phyloP scores from a whole-genome alignment of 2,888 invertebrate species.

The Cyaniris semiargus region DNA sequence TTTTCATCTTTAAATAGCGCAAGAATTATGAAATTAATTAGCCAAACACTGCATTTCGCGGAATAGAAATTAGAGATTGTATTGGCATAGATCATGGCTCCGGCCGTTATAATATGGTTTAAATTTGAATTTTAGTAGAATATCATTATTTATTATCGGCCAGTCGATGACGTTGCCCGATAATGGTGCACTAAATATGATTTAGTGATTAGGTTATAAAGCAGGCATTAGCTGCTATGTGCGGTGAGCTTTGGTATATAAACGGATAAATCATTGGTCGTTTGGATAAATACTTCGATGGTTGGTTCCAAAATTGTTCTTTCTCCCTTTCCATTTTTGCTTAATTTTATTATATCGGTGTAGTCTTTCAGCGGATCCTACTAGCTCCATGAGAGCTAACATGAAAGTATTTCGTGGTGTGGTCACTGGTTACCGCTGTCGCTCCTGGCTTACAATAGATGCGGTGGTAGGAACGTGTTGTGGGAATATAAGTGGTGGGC shows the following conservation, averaged over 20 bases:
- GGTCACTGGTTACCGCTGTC: no score
- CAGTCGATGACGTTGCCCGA: conserved; percentile 58
- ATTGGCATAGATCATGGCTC: conserved; percentile 29
- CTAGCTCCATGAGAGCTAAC: no score
- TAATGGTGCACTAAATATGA: conserved; percentile 70
- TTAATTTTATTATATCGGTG: no score
- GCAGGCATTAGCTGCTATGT: conserved; percentile 45
- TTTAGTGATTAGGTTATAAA: conserved; percentile 62
- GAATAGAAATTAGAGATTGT: conserved; percentile 28
- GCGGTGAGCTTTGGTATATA: conserved; percentile 27
- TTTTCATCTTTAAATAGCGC: background rate
- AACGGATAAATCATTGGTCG: conserved; percentile 10
- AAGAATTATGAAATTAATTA: conserved; percentile 3
- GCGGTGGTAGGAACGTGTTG: no score
- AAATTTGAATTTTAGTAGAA: conserved; percentile 55
- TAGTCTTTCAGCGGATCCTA: no score
- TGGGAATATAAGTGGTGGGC: no score
- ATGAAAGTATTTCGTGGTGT: no score
- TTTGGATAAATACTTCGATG: background rate
- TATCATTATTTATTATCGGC: conserved; percentile 58
- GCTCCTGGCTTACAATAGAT: no score
- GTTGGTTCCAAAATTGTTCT: background rate
- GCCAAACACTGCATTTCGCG: conserved; percentile 19
- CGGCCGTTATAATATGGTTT: conserved; percentile 45
- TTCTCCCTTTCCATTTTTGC: no score